Conservation (phyloP, 2,797 vertebrate species). For the Brachyrhaphis roseni region DNA sequence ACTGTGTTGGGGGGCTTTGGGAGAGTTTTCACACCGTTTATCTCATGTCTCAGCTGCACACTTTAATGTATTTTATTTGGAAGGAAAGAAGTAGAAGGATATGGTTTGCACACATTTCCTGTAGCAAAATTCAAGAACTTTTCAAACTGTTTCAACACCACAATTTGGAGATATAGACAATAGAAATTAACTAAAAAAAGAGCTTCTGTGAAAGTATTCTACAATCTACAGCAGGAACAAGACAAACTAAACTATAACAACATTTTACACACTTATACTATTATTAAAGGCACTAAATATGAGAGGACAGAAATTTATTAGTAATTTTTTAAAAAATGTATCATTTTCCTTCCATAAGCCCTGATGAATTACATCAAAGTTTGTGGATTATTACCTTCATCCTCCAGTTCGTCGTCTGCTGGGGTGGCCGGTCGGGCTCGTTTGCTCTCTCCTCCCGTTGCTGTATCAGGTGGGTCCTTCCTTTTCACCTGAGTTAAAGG, state of each 20-base stretch:
- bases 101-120: too few species aligned
- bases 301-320: background rate
- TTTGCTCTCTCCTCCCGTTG: conserved; percentile 89
- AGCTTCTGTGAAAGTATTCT: too few species aligned
- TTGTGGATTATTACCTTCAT: conserved; percentile 87
- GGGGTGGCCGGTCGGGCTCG: conserved; percentile 92
- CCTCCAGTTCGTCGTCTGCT: conserved; percentile 91
- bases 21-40: background rate
- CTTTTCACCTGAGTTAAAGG: conserved; percentile 88
- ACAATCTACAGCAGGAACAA: too few species aligned
- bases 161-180: too few species aligned
- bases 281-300: background rate
- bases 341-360: background rate
- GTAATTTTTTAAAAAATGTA: background rate
- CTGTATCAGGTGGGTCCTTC: conserved; percentile 93
- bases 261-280: too few species aligned
- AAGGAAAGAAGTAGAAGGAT: background rate
- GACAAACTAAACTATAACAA: too few species aligned
- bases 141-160: too few species aligned
- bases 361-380: background rate
- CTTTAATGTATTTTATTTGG: background rate
- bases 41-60: background rate
- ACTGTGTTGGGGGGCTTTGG: background rate
- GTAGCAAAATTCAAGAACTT: too few species aligned
- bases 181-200: too few species aligned